Base-by-base conservation (phyloP, 2,797 vertebrate species). In the Chelon labrosus region DNA sequence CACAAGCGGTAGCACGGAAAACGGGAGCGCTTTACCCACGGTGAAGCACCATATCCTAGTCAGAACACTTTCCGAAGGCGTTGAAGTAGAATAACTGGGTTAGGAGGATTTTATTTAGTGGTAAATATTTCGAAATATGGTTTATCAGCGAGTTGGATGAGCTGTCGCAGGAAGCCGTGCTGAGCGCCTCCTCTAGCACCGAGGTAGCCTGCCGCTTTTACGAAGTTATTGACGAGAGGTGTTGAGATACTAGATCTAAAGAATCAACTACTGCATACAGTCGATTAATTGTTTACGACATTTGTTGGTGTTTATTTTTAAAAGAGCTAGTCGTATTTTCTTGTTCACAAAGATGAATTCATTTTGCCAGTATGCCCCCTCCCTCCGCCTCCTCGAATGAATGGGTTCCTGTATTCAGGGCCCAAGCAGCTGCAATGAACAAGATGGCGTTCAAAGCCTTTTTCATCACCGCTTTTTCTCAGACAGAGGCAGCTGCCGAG, bases 371-470 rank as follows among this genome's bases (percentile, higher is more conserved):
- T 75, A 47, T 80, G 86, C 80, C 87, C 80, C 75, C 84, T 80
- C 83, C 89, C 85, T 85, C 85, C 83, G 76, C 89, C 84, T 81
- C 78, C 79, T 77, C 79, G 91, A 95, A 96, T 97, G 96, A 97
- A 97, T 96, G 96, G 94, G 94, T 95, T 95, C 92, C 94, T 96
- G 94, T 96, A 94, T 96, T 94, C 94, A 93, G 94, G 93, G 94
- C 95, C 96, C 93, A 90, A 94, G 92, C 91, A 95, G 95, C 97
- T 97, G 97, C 96, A 96, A 95, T 91, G 89, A 93, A 95, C 97
- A 98, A 98, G 97, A 98, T 98, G 97, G 97, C 97, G 97, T 96
- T 96, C 91, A 94, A 92, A 95, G 95, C 94, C 93, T 92, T 93
- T 91, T 89, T 91, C 87, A 90, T 86, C 88, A 70, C 73, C 83